Percentiles rank a stretch among this genome's conserved stretches.
phyloP scores from a whole-genome alignment of 2,113 vertebrate species.

The Atrichornis clamosus region DNA sequence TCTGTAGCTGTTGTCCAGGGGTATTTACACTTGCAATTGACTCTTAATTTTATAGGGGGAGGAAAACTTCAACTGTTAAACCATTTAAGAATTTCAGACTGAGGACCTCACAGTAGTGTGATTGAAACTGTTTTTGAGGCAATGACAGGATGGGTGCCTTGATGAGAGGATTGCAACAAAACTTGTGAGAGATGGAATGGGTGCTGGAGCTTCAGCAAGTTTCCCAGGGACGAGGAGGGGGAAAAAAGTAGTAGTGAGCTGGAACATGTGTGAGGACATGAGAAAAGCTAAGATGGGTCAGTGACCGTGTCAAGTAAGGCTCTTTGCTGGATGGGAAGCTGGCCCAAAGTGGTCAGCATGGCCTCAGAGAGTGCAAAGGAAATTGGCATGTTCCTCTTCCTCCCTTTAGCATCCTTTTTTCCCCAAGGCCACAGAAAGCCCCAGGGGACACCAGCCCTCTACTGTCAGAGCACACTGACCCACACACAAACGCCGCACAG shows the following conservation, averaged over 20 bases:
- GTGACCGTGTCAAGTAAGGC: neutral
- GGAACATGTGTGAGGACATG: neutral
- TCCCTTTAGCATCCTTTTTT: neutral
- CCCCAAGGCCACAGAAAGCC: neutral
- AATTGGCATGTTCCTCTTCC: neutral
- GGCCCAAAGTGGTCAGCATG: neutral
- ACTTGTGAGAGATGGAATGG: neutral
- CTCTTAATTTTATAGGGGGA: neutral
- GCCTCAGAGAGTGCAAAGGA: neutral
- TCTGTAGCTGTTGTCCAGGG: neutral
- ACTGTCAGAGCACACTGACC: neutral
- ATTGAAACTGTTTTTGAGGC: neutral
- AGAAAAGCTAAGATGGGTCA: neutral
- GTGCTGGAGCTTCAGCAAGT: neutral
- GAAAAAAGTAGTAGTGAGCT: neutral
- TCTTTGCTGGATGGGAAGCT: neutral
- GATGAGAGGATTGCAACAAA: neutral
- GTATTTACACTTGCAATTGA: neutral
- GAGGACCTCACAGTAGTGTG: neutral
- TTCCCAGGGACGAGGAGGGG: neutral
- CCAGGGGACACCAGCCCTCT: neutral
- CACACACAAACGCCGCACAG: rapidly evolving
- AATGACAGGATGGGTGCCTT: neutral
- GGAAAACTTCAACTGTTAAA: neutral
- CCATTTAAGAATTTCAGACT: neutral